Base-by-base conservation (phyloP, 2,797 vertebrate species). In the Buphagus erythrorhynchus region DNA sequence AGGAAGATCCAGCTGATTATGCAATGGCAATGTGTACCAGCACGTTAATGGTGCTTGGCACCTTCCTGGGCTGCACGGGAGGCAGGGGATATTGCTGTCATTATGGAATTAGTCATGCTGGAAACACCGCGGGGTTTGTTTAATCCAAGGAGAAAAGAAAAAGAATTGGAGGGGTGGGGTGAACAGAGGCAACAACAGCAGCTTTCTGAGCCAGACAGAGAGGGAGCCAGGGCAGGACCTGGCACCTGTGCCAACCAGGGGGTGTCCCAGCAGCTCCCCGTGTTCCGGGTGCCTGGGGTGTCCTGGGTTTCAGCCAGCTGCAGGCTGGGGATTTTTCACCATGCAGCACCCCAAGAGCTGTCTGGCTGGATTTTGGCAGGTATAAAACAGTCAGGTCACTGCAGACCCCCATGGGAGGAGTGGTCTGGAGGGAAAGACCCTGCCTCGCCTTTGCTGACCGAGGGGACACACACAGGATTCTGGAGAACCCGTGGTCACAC, bases 51-150 rank as follows among this genome's bases (percentile, higher is more conserved):
- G 94, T 1, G 22, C 81, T 93, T 96, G 92, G 93, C 95, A 93
- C 92, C 91, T 89, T 91, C 92, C 90, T 25, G 95, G 81, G 72
- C 92, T 92, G 88, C 92, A 92, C 31, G 65, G 93, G 86, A 94
- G 95, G 92, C 86, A 73, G 81, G 89, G 93, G 91, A 92, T 95
- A 65, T 89, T 74, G 71, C 91, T 91, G 78, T 96, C 90, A 74
- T 95, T 93, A 96, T 18, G 45, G 95, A 92, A 94, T 97, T 94
- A 94, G 90, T 96, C 89, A 89, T 12, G 29, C 90, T 95, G 95
- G 95, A 87, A 96, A 43, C 88, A 90, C 92, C 28, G 4, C 77
- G 42, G 94, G 86, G 77, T 71, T 93, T 79, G 74, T 86, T 96
- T 91, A 95, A 95, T 83, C 79, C 79, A 6, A 46, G 62, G 85